Evolutionary conservation across 2,888 invertebrate species (phyloP).

Genomic region (Drosophila fulvimacula): DNA sequence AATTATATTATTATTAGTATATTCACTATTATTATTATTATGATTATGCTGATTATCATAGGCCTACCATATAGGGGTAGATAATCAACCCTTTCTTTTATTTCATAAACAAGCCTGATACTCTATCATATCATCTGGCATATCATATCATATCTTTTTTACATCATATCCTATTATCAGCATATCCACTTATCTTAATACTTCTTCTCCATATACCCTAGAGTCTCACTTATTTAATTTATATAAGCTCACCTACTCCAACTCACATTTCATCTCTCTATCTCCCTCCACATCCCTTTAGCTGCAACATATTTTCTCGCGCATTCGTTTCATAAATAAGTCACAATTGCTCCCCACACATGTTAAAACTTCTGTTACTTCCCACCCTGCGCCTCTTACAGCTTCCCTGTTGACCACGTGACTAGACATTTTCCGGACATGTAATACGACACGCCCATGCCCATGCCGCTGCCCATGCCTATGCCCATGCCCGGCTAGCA

Average conservation of each 20-base stretch:
- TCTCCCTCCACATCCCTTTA: not conserved
- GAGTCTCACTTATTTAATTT: not conserved
- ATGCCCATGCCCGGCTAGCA: slow-evolving; percentile 40
- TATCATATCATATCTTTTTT: not conserved
- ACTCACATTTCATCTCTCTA: not conserved
- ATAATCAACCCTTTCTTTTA: no score
- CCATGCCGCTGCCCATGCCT: slow-evolving; percentile 39
- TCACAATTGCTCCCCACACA: slow-evolving; percentile 32
- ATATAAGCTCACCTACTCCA: not conserved
- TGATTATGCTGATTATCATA: no score
- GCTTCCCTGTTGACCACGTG: slow-evolving; percentile 48
- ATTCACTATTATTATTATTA: no score
- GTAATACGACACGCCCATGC: slow-evolving; percentile 53
- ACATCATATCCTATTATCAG: no score
- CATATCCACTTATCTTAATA: no score
- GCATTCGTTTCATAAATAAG: slow-evolving; percentile 43
- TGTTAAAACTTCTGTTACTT: slow-evolving; percentile 10
- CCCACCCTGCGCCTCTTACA: not conserved
- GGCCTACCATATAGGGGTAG: no score
- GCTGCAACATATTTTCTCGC: not conserved
- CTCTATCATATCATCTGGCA: no score
- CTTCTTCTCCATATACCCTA: not conserved
- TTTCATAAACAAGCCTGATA: no score
- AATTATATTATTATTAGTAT: no score
- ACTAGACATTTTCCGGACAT: slow-evolving; percentile 48